Base-by-base conservation (phyloP, 2,797 vertebrate species). In the Dryobates pubescens region DNA sequence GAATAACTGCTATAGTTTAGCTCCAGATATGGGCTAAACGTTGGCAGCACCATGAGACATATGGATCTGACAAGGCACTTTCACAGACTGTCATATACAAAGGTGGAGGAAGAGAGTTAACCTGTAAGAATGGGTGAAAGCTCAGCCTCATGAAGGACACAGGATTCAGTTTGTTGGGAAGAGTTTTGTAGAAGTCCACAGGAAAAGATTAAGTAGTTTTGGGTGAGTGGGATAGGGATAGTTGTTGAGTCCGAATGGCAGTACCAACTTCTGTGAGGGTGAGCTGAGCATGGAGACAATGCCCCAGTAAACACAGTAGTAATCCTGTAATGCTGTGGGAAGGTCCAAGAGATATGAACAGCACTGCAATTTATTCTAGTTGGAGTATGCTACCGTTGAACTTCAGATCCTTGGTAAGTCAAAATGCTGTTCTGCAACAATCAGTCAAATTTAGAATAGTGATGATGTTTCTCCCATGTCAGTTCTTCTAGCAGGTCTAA, bases 301-400 rank as follows among this genome's bases (percentile, higher is more conserved):
- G 34, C 15, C 30, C 29, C 41, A 23, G 13, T 41, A 41, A 79
- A 22, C 27, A 32, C 20, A 15, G 15, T 5, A 47, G 26, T n/a
- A 58, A 64, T 19, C 59, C 51, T 67, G 69, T 1, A 3, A 1
- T 77, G 49, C 34, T 68, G 17, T 45, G 24, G 45, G 38, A 8
- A 76, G 62, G 17, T 19, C 26, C 61, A 57, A 72, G 73, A 36
- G 27, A 38, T 41, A 36, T 1, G 6, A 71, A 49, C 13, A 70
- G 6, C 3, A 0, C 8, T 38, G 41, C 0, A 1, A 30, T 53
- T 54, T 56, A 47, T 41, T 78, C 9, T 65, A 67, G 22, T 9
- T 27, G 20, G 38, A 74, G 9, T 32, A 59, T 6, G 1, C n/a
- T 57, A 11, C 22, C 56, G 27, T 43, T 78, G 63, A 73, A 63